Evolutionary conservation across 1,140 invertebrate species (phyloP), one percentile per base, ranked within the genome.

Genomic region (Diachasmimorpha longicaudata): DNA sequence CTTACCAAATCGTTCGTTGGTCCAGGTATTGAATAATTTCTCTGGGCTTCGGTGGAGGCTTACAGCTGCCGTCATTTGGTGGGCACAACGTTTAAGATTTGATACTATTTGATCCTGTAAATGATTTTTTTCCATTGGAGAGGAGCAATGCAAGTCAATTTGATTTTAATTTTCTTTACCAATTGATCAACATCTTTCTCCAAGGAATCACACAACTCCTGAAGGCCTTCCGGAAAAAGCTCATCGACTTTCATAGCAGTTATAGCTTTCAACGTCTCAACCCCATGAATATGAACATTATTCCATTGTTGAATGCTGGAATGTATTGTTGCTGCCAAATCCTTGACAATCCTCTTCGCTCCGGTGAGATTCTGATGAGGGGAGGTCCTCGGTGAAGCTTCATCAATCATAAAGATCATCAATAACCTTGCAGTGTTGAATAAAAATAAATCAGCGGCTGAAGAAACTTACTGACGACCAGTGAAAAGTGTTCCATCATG

Each of bases 221-320:
- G 79, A 13, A 86, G 63, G 66, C 16, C 70, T 8, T 77, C 55
- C 23, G 82, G 74, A 78, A 81, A 83, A 4, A 46, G 78, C 44
- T 81, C 52, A 72, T 82, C 71, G 13, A 70, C 63, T 75, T 85
- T 86, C 19, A 79, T 58, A 23, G 74, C 70, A 13, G 70, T 79
- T 72, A 86, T 86, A 9, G n/a, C 39, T 77, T 84, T 86, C 16
- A 86, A 39, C 37, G 82, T 46, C 10, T n/a, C 23, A 16, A 83
- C 0, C 71, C 85, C 85, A 77, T 84, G 73, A 31, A 82, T 37
- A 74, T 84, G 80, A 76, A 81, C 39, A 13, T 46, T 36, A 52
- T 86, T 85, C 86, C 86, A 88, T 67, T 81, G 71, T 70, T 88
- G 84, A 75, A 86, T 80, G 73, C 68, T 80, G n/a, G 72, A 23